A percentile compares a stretch with the other conserved stretches of the same genome.
phyloP scores from a whole-genome alignment of 2,888 invertebrate genomes.

The Synanthedon formicaeformis region DNA sequence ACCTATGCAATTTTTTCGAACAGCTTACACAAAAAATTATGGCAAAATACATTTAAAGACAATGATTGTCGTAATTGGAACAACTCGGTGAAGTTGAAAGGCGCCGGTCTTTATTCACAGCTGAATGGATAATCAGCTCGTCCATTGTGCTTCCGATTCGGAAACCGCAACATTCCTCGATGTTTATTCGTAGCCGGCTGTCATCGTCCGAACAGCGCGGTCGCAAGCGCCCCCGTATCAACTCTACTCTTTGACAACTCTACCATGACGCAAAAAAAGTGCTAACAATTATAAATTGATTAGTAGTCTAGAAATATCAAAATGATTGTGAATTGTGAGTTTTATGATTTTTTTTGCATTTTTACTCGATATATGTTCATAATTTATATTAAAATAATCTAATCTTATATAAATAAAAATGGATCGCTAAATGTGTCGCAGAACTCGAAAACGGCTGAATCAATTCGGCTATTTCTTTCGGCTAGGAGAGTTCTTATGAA shows the following conservation, averaged over 20 bases:
- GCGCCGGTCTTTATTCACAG: conserved; percentile 2
- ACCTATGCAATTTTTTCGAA: background rate
- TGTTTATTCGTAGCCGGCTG: conserved; percentile 1
- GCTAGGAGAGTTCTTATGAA: no score
- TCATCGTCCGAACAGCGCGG: conserved; percentile 12
- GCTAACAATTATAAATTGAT: no score
- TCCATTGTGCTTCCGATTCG: conserved; percentile 33
- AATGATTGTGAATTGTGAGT: no score
- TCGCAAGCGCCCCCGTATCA: conserved; percentile 27
- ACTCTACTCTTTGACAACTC: conserved; percentile 34
- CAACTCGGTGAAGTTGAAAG: background rate
- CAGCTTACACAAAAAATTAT: background rate
- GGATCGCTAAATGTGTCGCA: no score
- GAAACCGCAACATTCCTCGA: conserved; percentile 36
- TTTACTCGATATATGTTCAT: no score
- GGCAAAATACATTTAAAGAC: background rate
- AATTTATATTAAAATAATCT: no score
- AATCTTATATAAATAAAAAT: no score
- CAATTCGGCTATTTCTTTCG: no score
- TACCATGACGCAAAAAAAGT: conserved; percentile 29
- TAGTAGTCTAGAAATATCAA: no score
- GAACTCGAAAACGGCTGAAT: no score
- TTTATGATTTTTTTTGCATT: no score
- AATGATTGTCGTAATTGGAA: background rate
- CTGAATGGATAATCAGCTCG: conserved; percentile 14